These are phyloP conservation scores for Pelochelys cantorii DNA, from an alignment of 2,797 vertebrate genomes.

Conservation along the genomic window DNA sequence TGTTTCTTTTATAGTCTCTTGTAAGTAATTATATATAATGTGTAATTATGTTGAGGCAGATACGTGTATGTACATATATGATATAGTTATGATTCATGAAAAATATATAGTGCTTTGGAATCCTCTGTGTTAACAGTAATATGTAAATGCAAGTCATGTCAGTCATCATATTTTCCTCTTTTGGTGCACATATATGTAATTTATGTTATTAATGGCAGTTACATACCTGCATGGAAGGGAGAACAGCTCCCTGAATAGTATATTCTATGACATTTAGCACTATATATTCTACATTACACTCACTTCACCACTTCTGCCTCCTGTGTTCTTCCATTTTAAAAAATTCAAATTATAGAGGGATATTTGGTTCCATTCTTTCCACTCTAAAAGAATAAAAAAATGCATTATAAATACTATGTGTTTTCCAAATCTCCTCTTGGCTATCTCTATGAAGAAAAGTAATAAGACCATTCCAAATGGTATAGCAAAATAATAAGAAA, in stretches of 20 bases:
- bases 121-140: background rate
- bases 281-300: constrained; percentile 29
- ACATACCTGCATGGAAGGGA: background rate
- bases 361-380: constrained; percentile 54
- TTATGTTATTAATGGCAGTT: constrained; percentile 16
- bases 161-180: background rate
- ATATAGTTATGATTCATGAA: background rate
- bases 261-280: background rate
- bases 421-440: constrained; percentile 40
- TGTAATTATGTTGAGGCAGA: too few species aligned
- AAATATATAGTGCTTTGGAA: background rate
- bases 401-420: background rate
- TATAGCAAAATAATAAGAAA: constrained; percentile 48
- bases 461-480: constrained; percentile 34
- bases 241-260: constrained; percentile 18
- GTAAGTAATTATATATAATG: background rate
- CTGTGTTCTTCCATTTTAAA: constrained; percentile 29
- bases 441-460: constrained; percentile 21
- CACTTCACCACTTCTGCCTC: background rate
- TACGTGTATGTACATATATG: background rate
- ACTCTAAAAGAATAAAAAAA: constrained; percentile 47
- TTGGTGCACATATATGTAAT: background rate
- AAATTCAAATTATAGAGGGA: constrained; percentile 33
- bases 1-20: background rate
- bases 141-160: background rate